Base-by-base conservation (phyloP, 2,113 vertebrate genomes). In the Dolichallabes microphthalmus region DNA sequence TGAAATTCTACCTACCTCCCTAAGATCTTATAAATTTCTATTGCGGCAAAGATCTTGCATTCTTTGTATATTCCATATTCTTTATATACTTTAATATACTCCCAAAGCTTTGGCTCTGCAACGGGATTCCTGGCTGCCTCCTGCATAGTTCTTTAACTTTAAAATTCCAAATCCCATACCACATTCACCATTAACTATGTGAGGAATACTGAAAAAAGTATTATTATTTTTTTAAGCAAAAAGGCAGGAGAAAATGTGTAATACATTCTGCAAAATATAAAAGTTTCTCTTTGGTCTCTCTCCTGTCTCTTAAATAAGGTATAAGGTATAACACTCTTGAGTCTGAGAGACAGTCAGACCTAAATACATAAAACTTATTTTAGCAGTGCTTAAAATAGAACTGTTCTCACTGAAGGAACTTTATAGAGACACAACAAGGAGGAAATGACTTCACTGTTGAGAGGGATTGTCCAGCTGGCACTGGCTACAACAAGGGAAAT, bases 301-400 rank as follows among this genome's bases (percentile, higher is more conserved):
- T 78, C 22, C 12, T 19, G 50, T 50, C 20, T 64, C 27, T 66
- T 39, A 39, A 55, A 30, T 32, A 55, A 69, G n/a, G 25, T 82
- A 71, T 12, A n/a, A n/a, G n/a, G n/a, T n/a, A n/a, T n/a, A n/a
- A 35, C 50, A 53, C 27, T 35, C 2, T 14, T 25, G 66, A 82
- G 45, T 19, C n/a, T 15, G 50, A 71, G 50, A 60, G 52, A 82
- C 80, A 84, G n/a, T 53, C 60, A 77, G 61, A 55, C n/a, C 20
- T 35, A 78, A 50, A 77, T 82, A 64, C 39, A 77, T 57, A 79
- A 20, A 20, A 27, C 45, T 83, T 79, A 78, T 78, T 79, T 78
- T 69, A 69, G 63, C 25, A 68, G 25, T 25, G 32, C 73, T 50
- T 58, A 83, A 86, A 83, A 86, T 78, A 86, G n/a, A 76, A 10